A percentile compares a stretch with the other conserved stretches of the same genome.
Conservation (phyloP, 2,888 invertebrate genomes). For the Elmis aenea region DNA sequence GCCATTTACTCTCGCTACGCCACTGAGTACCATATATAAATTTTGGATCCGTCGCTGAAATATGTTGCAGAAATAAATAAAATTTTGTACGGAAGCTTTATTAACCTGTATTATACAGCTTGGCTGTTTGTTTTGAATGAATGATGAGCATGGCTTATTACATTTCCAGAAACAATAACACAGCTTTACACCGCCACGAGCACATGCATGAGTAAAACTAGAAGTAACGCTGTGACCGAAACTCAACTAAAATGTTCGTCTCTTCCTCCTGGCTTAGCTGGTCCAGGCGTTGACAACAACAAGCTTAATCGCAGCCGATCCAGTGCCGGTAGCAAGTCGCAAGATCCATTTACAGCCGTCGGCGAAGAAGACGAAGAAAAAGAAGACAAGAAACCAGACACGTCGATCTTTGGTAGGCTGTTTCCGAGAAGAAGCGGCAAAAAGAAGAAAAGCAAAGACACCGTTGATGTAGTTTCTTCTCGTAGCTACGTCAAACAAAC, state of each 20-base stretch:
- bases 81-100: too few species aligned
- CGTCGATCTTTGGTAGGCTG: constrained; percentile 62
- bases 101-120: too few species aligned
- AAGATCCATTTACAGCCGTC: constrained; percentile 34
- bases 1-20: too few species aligned
- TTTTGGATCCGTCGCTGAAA: too few species aligned
- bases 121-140: constrained; percentile 3
- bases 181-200: constrained; percentile 39
- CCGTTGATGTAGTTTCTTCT: constrained; percentile 31
- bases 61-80: too few species aligned
- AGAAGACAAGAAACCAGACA: constrained; percentile 50
- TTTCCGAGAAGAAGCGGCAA: constrained; percentile 67
- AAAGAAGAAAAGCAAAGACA: constrained; percentile 56
- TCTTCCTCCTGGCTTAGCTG: constrained; percentile 57
- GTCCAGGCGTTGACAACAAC: constrained; percentile 47
- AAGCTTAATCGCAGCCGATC: constrained; percentile 51
- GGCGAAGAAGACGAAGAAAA: constrained; percentile 42
- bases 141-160: constrained; percentile 25
- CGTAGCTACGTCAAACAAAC: constrained; percentile 5
- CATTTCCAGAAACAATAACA: constrained; percentile 43
- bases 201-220: constrained; percentile 30
- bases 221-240: constrained; percentile 45
- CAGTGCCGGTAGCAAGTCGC: constrained; percentile 43
- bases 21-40: too few species aligned
- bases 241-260: constrained; percentile 60